Evolutionary conservation across 2,797 vertebrate species (phyloP).

Genomic region (Dermochelys coriacea): DNA sequence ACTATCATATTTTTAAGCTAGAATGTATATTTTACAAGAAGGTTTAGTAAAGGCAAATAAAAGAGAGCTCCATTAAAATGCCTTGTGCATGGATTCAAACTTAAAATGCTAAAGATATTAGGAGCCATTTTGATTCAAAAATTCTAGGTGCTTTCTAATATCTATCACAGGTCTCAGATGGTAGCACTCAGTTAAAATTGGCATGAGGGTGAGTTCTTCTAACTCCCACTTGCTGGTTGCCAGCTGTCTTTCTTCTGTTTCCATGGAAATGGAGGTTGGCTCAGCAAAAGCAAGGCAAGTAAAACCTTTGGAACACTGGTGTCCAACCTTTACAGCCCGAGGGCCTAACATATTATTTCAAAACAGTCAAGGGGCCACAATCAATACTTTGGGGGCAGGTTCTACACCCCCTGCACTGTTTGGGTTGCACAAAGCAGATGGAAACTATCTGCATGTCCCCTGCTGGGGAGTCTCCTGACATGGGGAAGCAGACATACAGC

Average conservation of each 20-base stretch:
- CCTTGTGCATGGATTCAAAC: neutral
- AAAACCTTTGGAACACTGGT: conserved; percentile 44
- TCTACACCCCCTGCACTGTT: neutral
- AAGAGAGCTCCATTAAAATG: neutral
- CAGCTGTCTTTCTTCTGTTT: conserved; percentile 74
- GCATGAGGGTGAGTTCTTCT: conserved; percentile 61
- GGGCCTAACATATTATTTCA: neutral
- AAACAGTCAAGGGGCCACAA: neutral
- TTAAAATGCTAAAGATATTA: neutral
- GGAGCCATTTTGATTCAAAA: conserved; percentile 15
- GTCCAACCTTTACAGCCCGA: neutral
- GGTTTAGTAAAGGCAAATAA: conserved; percentile 6
- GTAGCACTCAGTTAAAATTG: conserved; percentile 57
- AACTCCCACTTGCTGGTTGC: conserved; percentile 71
- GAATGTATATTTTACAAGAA: neutral
- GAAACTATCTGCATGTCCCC: neutral
- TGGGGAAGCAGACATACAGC: neutral
- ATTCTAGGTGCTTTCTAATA: conserved; percentile 56
- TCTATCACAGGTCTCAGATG: neutral
- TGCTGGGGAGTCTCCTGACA: neutral
- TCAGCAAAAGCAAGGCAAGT: conserved; percentile 67
- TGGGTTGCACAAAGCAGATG: neutral
- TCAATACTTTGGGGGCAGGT: neutral
- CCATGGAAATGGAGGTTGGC: conserved; percentile 71
- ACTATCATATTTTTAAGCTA: conserved; percentile 44